phyloP scores from a whole-genome alignment of 2,888 invertebrate genomes.

The Biston betularia region DNA sequence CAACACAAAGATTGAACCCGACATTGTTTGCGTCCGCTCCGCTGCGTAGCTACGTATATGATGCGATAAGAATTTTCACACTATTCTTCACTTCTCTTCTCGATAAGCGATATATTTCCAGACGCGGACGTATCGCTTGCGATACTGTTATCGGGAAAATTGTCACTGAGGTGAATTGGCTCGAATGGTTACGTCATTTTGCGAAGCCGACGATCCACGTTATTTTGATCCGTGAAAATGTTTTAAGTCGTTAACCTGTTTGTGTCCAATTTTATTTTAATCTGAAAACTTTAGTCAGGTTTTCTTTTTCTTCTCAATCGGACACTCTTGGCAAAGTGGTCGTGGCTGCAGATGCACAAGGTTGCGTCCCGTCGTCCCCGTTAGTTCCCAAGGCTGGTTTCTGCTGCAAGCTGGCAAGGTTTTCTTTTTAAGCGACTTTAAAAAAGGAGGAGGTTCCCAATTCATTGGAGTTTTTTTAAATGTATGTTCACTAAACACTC shows the following conservation, averaged over 20 bases:
- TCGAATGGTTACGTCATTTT: constrained; percentile 26
- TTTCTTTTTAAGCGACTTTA: too few species aligned
- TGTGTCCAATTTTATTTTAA: neutral
- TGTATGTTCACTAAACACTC: too few species aligned
- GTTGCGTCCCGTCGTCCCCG: too few species aligned
- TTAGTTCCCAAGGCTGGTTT: too few species aligned
- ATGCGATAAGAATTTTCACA: constrained; percentile 56
- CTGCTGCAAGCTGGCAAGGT: too few species aligned
- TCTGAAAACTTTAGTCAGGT: too few species aligned
- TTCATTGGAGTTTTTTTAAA: too few species aligned
- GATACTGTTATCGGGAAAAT: constrained; percentile 25
- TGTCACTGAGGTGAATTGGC: constrained; percentile 37
- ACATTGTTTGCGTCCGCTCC: constrained; percentile 44
- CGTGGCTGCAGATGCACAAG: too few species aligned
- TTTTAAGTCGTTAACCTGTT: neutral
- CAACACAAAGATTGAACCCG: constrained; percentile 34
- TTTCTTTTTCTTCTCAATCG: too few species aligned
- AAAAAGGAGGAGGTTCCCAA: too few species aligned
- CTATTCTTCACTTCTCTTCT: constrained; percentile 40
- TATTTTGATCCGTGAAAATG: constrained; percentile 25
- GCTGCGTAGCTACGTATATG: constrained; percentile 45
- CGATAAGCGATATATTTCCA: constrained; percentile 13
- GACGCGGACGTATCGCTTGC: constrained; percentile 20
- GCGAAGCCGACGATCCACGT: constrained; percentile 26
- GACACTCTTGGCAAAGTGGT: too few species aligned